Percentiles rank a stretch among this genome's conserved stretches.
These are phyloP conservation scores for Eulemur coronatus DNA, from an alignment of 2,797 vertebrate genomes.

Conservation along the genomic window DNA sequence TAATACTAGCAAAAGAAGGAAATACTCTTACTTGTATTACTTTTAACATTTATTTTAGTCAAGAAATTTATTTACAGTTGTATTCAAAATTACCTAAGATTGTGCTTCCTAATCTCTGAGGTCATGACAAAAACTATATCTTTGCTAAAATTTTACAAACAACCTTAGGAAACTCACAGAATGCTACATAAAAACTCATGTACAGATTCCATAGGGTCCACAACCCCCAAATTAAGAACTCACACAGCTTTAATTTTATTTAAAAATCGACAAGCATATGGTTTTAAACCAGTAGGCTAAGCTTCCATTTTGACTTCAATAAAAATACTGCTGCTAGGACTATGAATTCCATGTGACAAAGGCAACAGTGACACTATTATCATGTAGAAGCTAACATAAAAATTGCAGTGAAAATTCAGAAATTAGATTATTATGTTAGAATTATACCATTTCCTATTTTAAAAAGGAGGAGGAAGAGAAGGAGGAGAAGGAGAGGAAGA, in stretches of 20 bases:
- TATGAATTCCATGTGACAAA: slow-evolving; percentile 15
- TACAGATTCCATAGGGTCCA: background rate
- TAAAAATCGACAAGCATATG: background rate
- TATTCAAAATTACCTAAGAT: slow-evolving; percentile 17
- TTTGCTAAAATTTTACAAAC: background rate
- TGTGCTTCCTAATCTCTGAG: background rate
- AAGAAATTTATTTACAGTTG: slow-evolving; percentile 30
- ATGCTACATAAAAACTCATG: background rate
- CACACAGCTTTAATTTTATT: background rate
- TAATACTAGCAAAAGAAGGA: background rate
- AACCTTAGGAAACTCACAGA: background rate
- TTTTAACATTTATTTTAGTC: background rate
- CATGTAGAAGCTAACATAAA: background rate
- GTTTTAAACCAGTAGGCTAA: slow-evolving; percentile 5
- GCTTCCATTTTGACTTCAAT: slow-evolving; percentile 44
- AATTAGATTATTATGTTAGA: background rate
- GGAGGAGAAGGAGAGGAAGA: too few species aligned
- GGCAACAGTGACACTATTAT: background rate
- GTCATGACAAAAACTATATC: background rate
- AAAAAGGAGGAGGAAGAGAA: background rate
- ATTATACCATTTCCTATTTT: background rate
- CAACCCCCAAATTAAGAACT: slow-evolving; percentile 18
- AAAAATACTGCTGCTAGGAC: background rate
- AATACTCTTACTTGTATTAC: background rate
- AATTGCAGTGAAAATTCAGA: background rate